A percentile compares a stretch with the other conserved stretches of the same genome.
These are phyloP conservation scores for Liolophura sinensis DNA, from an alignment of 1,140 invertebrate species.

Conservation along the genomic window DNA sequence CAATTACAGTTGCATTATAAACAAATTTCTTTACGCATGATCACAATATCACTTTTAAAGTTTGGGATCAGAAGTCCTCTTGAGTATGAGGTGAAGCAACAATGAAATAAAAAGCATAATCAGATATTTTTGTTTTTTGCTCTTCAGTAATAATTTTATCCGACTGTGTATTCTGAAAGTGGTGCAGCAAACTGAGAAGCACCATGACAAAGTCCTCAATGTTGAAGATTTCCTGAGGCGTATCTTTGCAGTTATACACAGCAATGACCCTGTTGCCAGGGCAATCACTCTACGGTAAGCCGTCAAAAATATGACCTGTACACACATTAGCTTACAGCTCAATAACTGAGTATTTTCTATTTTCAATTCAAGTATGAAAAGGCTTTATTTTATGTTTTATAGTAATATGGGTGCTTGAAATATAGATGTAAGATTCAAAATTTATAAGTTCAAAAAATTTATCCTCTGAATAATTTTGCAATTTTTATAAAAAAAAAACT, in stretches of 20 bases:
- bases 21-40: neutral
- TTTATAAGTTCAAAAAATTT: constrained; percentile 3
- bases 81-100: neutral
- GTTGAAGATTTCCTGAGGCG: constrained; percentile 93
- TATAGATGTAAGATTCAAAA: neutral
- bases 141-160: constrained; percentile 80
- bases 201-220: constrained; percentile 95
- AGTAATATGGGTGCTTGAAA: neutral
- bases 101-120: neutral
- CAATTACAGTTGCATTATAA: neutral
- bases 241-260: constrained; percentile 94
- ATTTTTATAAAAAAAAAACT: constrained; percentile 1
- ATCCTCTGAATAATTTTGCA: neutral
- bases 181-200: constrained; percentile 93
- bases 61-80: neutral
- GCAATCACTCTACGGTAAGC: constrained; percentile 78
- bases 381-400: neutral
- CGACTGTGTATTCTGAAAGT: constrained; percentile 91
- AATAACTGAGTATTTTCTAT: neutral
- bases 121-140: constrained; percentile 11
- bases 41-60: no score
- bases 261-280: constrained; percentile 92
- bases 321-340: constrained; percentile 1
- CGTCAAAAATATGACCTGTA: neutral
- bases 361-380: neutral